Conservation (phyloP, 92 coral and sea anemone species). For the Zoanthus sansibaricus region DNA sequence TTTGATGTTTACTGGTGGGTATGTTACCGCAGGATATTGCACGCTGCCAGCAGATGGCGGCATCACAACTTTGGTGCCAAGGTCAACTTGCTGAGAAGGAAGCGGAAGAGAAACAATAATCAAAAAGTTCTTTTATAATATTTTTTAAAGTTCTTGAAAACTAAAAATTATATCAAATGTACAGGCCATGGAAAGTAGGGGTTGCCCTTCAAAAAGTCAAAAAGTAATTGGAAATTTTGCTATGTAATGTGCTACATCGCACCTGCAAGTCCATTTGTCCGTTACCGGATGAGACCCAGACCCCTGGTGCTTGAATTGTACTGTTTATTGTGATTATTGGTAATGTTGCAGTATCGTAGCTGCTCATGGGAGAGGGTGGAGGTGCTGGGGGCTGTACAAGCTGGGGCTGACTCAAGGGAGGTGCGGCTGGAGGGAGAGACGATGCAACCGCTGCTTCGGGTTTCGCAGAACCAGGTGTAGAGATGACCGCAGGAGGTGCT, state of each 20-base stretch:
- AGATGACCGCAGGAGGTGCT: not conserved
- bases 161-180: not conserved
- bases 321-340: constrained; percentile 29
- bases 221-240: not conserved
- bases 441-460: not conserved
- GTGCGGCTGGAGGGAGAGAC: not conserved
- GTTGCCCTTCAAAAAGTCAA: not conserved
- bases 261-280: constrained; percentile 41
- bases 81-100: not conserved
- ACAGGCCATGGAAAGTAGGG: not conserved
- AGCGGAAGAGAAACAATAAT: not conserved
- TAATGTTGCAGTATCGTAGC: not conserved
- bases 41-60: constrained; percentile 25
- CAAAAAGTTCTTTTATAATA: not conserved
- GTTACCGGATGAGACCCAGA: constrained; percentile 24
- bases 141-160: not conserved
- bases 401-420: not conserved
- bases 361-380: constrained; percentile 15
- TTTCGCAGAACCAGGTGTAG: constrained; percentile 22
- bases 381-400: not conserved
- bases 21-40: not conserved
- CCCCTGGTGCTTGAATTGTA: constrained; percentile 37
- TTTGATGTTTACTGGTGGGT: not conserved
- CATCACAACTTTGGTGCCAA: constrained; percentile 22
- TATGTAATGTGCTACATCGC: not conserved